A percentile compares a stretch with the other conserved stretches of the same genome.
phyloP scores from a whole-genome alignment of 2,888 invertebrate species.

The Diarsia brunnea region DNA sequence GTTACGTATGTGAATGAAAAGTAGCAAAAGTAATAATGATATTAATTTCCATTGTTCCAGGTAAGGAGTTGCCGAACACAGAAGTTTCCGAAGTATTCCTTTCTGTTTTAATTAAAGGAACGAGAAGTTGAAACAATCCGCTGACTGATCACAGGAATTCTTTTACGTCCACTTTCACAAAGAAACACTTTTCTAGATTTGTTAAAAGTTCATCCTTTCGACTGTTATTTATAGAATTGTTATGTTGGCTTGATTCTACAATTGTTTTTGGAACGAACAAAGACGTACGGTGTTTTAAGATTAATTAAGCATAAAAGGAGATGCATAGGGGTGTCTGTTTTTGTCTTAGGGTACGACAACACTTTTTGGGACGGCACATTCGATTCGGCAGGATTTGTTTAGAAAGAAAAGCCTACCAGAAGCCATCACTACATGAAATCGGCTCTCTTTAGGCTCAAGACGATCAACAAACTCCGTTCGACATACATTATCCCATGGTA shows the following conservation, averaged over 20 bases:
- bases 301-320: background rate
- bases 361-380: too few relatives aligned
- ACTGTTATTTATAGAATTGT: constrained; percentile 17
- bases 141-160: constrained; percentile 71
- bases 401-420: background rate
- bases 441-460: background rate
- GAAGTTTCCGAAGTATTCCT: constrained; percentile 75
- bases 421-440: background rate
- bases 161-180: constrained; percentile 70
- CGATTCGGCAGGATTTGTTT: too few relatives aligned
- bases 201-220: constrained; percentile 51
- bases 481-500: background rate
- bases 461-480: background rate
- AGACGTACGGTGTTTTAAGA: background rate
- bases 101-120: constrained; percentile 79
- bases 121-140: constrained; percentile 75
- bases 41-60: constrained; percentile 80
- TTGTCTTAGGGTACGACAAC: background rate
- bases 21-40: constrained; percentile 40
- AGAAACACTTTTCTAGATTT: constrained; percentile 66
- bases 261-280: background rate
- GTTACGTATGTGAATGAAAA: constrained; percentile 17
- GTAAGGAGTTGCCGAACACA: constrained; percentile 75
- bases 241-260: background rate
- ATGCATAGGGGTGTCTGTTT: background rate